Evolutionary conservation across 2,888 invertebrate species (phyloP).

Genomic region (Pristionchus maxplancki): DNA sequence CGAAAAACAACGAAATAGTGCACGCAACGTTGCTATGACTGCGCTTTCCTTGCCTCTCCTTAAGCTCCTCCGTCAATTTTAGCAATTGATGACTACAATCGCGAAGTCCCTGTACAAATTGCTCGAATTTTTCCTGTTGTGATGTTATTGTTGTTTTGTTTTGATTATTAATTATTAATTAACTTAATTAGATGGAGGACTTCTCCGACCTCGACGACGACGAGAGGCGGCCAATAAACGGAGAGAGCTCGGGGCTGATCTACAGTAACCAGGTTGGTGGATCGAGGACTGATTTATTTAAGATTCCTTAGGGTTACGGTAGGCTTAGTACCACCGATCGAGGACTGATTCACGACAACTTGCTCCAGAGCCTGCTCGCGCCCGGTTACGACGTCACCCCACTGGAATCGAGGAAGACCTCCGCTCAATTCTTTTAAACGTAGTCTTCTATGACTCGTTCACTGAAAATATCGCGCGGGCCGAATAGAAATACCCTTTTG

Average conservation of each 20-base stretch:
- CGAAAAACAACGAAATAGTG: background rate
- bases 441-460: too few relatives aligned
- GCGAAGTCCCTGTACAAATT: background rate
- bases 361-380: too few relatives aligned
- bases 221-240: constrained; percentile 22
- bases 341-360: background rate
- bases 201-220: constrained; percentile 38
- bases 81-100: too few relatives aligned
- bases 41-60: background rate
- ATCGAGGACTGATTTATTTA: background rate
- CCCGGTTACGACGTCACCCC: background rate
- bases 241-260: constrained; percentile 14
- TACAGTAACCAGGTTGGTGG: constrained; percentile 32
- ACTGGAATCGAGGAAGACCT: constrained; percentile 23
- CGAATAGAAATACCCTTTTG: too few relatives aligned
- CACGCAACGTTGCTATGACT: background rate
- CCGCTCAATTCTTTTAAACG: background rate
- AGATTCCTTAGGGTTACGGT: background rate
- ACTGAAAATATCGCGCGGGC: too few relatives aligned
- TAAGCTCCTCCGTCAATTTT: background rate
- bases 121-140: background rate
- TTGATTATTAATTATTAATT: background rate
- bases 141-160: background rate
- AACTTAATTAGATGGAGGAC: constrained; percentile 30
- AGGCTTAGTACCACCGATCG: background rate